These are phyloP conservation scores for Microcebus ravelobensis DNA, from an alignment of 2,113 vertebrate genomes.

Conservation along the genomic window DNA sequence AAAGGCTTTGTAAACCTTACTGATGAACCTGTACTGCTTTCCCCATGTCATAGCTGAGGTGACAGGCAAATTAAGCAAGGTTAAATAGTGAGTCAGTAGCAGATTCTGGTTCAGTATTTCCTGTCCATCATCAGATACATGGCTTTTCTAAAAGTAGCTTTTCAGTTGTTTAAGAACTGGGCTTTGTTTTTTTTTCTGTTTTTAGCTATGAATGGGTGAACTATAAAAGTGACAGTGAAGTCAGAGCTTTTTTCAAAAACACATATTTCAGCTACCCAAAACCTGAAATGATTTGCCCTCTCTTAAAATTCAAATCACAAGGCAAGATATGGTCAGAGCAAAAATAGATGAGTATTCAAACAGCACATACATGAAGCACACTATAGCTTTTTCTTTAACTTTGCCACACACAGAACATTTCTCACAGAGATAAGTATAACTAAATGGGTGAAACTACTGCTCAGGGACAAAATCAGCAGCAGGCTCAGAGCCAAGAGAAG, in stretches of 20 bases:
- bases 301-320: constrained; percentile 49
- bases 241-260: constrained; percentile 5
- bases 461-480: not conserved
- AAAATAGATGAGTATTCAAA: not conserved
- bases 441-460: constrained; percentile 10
- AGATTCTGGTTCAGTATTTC: not conserved
- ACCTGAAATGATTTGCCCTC: not conserved
- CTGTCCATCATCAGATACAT: not conserved
- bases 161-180: constrained; percentile 1
- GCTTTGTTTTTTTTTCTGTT: constrained; percentile 39
- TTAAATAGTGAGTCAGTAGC: not conserved
- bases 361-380: not conserved
- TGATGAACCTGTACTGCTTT: not conserved
- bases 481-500: not conserved
- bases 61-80: not conserved
- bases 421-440: not conserved
- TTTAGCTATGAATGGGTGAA: not conserved
- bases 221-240: not conserved
- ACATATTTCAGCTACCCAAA: constrained; percentile 17
- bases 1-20: constrained; percentile 16
- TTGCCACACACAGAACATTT: not conserved
- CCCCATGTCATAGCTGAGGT: not conserved
- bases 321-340: not conserved
- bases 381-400: constrained; percentile 20
- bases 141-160: constrained; percentile 15